Conservation (phyloP, 1,140 invertebrate genomes). For the Lysiphlebus fabarum region DNA sequence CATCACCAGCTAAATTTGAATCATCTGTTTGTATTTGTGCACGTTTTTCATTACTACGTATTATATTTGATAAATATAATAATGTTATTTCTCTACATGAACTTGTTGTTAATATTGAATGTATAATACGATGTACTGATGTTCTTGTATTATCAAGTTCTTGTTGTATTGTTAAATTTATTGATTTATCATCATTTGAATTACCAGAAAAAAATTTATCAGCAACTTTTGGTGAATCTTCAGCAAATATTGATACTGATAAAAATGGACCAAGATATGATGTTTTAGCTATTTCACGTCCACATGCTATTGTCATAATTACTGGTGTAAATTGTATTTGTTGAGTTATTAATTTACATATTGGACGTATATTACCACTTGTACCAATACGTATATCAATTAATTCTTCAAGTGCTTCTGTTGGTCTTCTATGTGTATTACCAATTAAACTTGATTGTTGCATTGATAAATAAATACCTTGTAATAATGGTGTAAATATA, state of each 20-base stretch:
- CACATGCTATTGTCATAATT: slow-evolving; percentile 66
- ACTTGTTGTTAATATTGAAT: slow-evolving; percentile 78
- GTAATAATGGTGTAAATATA: slow-evolving; percentile 71
- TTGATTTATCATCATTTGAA: slow-evolving; percentile 56
- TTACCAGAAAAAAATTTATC: slow-evolving; percentile 64
- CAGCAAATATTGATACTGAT: slow-evolving; percentile 84
- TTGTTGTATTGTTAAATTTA: slow-evolving; percentile 65
- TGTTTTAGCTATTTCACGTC: slow-evolving; percentile 77
- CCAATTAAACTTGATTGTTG: slow-evolving; percentile 68
- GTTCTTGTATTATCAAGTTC: slow-evolving; percentile 70
- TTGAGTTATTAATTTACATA: slow-evolving; percentile 73
- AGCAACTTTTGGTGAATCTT: slow-evolving; percentile 82
- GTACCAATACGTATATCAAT: slow-evolving; percentile 66
- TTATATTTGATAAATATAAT: slow-evolving; percentile 71
- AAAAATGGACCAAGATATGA: slow-evolving; percentile 89
- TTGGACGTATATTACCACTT: slow-evolving; percentile 63
- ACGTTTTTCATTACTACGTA: slow-evolving; percentile 81
- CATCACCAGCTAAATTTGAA: slow-evolving; percentile 80
- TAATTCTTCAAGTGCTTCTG: slow-evolving; percentile 65
- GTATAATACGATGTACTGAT: slow-evolving; percentile 77
- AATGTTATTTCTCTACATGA: slow-evolving; percentile 72
- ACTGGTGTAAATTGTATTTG: slow-evolving; percentile 75
- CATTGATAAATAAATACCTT: slow-evolving; percentile 68
- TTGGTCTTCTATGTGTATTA: slow-evolving; percentile 67
- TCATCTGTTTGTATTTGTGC: slow-evolving; percentile 88